A percentile compares a stretch with the other conserved stretches of the same genome.
Evolutionary conservation across 2,113 vertebrate species (phyloP).

Genomic region (Heterocephalus glaber): DNA sequence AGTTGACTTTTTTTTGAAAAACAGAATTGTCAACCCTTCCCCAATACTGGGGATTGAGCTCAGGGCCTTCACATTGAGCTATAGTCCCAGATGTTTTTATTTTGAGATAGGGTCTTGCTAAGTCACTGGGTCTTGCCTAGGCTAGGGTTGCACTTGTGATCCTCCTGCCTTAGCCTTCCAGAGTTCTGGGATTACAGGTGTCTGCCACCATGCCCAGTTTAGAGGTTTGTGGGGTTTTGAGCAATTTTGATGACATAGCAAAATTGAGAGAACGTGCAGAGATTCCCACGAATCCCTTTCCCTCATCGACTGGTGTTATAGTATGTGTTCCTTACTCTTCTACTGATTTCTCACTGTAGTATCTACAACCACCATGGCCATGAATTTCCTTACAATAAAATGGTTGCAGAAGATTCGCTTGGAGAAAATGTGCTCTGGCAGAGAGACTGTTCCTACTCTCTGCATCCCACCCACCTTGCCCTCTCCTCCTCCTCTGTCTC

Average conservation of each 20-base stretch:
- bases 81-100: neutral
- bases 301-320: neutral
- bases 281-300: neutral
- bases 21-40: neutral
- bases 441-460: neutral
- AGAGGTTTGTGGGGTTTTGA: too few species aligned
- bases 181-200: neutral
- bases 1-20: neutral
- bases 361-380: neutral
- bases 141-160: neutral
- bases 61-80: neutral
- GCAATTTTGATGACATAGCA: neutral
- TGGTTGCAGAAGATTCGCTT: neutral
- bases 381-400: neutral
- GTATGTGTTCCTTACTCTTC: neutral
- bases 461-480: neutral
- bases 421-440: neutral
- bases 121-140: neutral
- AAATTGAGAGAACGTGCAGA: neutral
- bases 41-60: neutral
- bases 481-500: neutral
- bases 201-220: neutral
- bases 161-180: neutral
- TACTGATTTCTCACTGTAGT: neutral
- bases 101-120: neutral